Percentiles rank a stretch among this genome's conserved stretches.
These are phyloP conservation scores for Heliconius congener DNA, from an alignment of 1,140 invertebrate genomes.

Conservation along the genomic window DNA sequence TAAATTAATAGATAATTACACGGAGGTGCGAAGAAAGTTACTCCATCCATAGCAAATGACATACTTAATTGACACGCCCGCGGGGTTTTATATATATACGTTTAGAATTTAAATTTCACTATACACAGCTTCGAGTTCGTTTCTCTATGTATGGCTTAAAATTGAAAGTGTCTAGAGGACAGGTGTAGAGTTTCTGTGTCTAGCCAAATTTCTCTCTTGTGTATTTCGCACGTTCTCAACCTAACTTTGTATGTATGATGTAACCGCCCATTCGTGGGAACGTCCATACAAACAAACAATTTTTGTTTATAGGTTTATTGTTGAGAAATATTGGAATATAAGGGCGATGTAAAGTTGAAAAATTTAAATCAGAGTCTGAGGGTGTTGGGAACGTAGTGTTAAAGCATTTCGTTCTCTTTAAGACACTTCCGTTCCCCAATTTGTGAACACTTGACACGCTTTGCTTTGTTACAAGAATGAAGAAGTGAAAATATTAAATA, in stretches of 20 bases:
- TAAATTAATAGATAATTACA: background rate
- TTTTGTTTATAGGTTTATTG: background rate
- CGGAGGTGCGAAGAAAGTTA: background rate
- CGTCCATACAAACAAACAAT: background rate
- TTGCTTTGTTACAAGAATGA: no score
- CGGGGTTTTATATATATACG: background rate
- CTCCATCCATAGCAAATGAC: slow-evolving; percentile 3
- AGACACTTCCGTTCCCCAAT: no score
- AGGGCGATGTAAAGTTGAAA: no score
- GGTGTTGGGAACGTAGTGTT: no score
- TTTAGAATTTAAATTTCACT: background rate
- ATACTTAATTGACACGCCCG: background rate
- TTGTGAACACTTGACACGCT: no score
- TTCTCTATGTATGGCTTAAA: slow-evolving; percentile 25
- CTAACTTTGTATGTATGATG: slow-evolving; percentile 33
- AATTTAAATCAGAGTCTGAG: no score
- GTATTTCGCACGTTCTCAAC: slow-evolving; percentile 62
- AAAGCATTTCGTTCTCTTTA: no score
- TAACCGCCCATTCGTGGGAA: slow-evolving; percentile 32
- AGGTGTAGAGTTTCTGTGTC: slow-evolving; percentile 18
- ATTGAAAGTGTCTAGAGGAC: slow-evolving; percentile 37
- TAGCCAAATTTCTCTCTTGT: slow-evolving; percentile 49
- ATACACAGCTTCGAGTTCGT: background rate
- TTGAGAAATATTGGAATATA: background rate
- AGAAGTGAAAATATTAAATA: no score